A percentile compares a stretch with the other conserved stretches of the same genome.
Conservation (phyloP, 2,797 vertebrate genomes). For the Vespertilio murinus region DNA sequence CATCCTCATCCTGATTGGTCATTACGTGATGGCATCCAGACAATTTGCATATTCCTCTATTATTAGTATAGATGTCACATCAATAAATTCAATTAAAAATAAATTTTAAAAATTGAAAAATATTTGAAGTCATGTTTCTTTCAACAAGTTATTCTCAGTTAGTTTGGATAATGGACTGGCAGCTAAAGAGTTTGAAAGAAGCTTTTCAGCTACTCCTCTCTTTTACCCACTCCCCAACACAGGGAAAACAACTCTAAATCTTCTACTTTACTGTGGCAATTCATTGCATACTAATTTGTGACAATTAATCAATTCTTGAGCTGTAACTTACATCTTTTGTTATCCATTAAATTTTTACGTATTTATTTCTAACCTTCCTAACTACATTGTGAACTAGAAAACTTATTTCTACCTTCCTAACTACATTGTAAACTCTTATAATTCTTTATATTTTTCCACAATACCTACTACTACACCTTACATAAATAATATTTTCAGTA, state of each 20-base stretch:
- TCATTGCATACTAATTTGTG: not conserved
- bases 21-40: no score
- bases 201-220: not conserved
- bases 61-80: not conserved
- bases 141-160: not conserved
- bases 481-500: slow-evolving; percentile 14
- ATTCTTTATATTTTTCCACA: not conserved
- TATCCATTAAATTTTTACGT: not conserved
- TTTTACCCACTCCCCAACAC: not conserved
- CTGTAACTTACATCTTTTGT: not conserved
- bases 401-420: not conserved
- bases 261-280: not conserved
- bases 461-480: not conserved
- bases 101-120: not conserved
- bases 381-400: no score
- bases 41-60: no score
- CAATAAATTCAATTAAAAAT: not conserved
- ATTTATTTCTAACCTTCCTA: not conserved
- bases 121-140: not conserved
- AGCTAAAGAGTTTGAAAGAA: not conserved
- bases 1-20: no score
- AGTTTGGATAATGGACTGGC: not conserved
- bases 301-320: not conserved
- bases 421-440: not conserved
- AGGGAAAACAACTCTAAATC: not conserved